Evolutionary conservation across 2,113 vertebrate species (phyloP).

Genomic region (Aramus guarauna): DNA sequence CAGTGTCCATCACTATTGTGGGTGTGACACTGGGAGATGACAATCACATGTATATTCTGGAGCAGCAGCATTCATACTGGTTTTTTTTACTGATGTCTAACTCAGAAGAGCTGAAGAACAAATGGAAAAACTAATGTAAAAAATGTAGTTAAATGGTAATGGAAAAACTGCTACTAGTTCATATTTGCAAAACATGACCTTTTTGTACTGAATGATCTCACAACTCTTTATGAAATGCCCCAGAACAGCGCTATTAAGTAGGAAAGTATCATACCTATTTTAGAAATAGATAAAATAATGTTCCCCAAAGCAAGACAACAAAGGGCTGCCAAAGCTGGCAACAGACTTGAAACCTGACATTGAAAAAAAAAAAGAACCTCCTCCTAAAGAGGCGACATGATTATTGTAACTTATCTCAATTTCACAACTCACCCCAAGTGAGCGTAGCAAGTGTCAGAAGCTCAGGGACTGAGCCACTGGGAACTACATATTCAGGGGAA

Average conservation of each 20-base stretch:
- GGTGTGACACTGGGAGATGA: neutral
- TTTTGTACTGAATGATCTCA: neutral
- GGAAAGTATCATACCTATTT: neutral
- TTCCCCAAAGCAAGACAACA: neutral
- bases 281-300: neutral
- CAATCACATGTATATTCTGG: neutral
- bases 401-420: neutral
- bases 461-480: conserved; percentile 79
- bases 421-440: conserved; percentile 83
- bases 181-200: neutral
- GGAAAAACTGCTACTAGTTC: neutral
- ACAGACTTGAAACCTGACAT: neutral
- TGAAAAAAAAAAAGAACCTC: neutral
- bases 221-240: neutral
- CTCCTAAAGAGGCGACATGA: neutral
- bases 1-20: neutral
- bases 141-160: neutral
- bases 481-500: conserved; percentile 82
- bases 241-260: neutral
- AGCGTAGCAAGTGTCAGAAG: conserved; percentile 85
- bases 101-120: neutral
- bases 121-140: neutral
- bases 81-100: neutral
- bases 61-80: neutral
- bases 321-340: neutral